These are phyloP conservation scores for Isoperla grammatica DNA, from an alignment of 2,888 invertebrate species.

Conservation along the genomic window DNA sequence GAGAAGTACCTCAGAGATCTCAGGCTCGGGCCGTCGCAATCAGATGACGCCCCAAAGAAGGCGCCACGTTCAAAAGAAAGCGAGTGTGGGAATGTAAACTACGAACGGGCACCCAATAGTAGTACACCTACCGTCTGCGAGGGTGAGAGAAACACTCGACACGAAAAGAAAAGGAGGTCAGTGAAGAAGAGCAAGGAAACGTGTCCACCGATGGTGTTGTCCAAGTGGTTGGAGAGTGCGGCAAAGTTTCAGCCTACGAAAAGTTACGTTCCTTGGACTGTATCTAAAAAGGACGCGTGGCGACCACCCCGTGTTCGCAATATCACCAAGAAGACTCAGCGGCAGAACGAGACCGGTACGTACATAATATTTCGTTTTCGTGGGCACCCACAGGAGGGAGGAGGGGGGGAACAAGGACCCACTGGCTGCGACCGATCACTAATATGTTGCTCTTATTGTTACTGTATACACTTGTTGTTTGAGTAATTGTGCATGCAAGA, in stretches of 20 bases:
- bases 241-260: conserved; percentile 67
- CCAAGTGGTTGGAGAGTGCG: conserved; percentile 71
- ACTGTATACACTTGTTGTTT: no score
- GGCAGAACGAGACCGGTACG: conserved; percentile 6
- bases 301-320: neutral
- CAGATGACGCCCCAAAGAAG: conserved; percentile 22
- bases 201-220: conserved; percentile 49
- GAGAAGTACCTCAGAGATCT: conserved; percentile 51
- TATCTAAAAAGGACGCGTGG: conserved; percentile 23
- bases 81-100: no score
- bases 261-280: conserved; percentile 59
- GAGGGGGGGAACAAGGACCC: no score
- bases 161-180: neutral
- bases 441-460: no score
- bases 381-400: no score
- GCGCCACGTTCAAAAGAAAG: conserved; percentile 18
- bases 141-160: neutral
- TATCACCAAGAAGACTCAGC: conserved; percentile 1
- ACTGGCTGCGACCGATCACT: no score
- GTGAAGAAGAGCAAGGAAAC: conserved; percentile 1
- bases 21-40: neutral
- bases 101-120: no score
- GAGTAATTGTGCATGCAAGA: no score
- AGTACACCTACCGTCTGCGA: no score
- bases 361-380: neutral